A percentile compares a stretch with the other conserved stretches of the same genome.
phyloP scores from a whole-genome alignment of 2,113 vertebrate genomes.

The Geococcyx californianus region DNA sequence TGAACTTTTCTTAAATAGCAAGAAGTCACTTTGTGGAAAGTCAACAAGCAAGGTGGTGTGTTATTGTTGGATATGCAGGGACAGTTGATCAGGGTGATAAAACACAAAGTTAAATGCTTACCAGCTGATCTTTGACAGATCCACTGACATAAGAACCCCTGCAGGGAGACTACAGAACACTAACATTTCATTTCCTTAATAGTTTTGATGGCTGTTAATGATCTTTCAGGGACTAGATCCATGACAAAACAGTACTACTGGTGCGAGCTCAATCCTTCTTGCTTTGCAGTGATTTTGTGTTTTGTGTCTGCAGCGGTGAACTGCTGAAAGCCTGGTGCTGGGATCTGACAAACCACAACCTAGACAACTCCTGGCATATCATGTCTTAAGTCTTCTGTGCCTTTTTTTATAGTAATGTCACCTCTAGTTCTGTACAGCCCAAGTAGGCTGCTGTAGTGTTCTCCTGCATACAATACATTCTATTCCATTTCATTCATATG shows the following conservation, averaged over 20 bases:
- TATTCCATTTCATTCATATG: rapidly evolving
- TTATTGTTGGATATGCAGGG: neutral
- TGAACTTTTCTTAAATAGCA: neutral
- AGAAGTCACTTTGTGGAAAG: neutral
- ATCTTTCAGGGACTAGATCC: too few species aligned
- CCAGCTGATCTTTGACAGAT: neutral
- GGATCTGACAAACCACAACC: too few species aligned
- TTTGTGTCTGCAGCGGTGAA: too few species aligned
- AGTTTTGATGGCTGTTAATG: neutral
- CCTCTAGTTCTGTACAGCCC: neutral
- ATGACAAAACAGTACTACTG: too few species aligned
- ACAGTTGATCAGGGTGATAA: neutral
- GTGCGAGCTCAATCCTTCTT: too few species aligned
- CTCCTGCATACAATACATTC: neutral
- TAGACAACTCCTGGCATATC: too few species aligned
- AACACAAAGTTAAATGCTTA: neutral
- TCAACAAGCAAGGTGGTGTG: neutral
- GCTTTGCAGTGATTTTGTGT: too few species aligned
- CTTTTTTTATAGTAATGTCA: too few species aligned
- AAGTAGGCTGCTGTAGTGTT: neutral
- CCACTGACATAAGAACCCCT: neutral
- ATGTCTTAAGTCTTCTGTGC: too few species aligned
- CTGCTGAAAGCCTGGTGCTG: too few species aligned
- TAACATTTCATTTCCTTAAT: neutral
- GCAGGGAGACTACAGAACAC: neutral